These are phyloP conservation scores for Microplitis mediator DNA, from an alignment of 1,140 invertebrate species.

Conservation along the genomic window DNA sequence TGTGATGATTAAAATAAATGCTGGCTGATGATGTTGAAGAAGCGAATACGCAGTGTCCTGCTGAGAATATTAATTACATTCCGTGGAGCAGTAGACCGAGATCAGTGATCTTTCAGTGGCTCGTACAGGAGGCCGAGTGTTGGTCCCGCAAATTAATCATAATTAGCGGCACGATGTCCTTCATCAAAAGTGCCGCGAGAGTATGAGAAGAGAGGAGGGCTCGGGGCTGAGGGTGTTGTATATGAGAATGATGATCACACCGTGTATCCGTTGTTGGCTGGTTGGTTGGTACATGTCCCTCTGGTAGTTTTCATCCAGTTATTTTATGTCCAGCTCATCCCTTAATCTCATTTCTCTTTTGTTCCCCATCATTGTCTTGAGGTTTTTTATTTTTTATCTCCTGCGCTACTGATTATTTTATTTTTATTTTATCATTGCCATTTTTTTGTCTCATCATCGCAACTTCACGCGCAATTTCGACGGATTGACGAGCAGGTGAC, in stretches of 20 bases:
- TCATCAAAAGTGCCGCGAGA: conserved; percentile 7
- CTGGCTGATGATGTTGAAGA: not conserved
- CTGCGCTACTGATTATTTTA: not conserved
- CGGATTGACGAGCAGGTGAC: conserved; percentile 11
- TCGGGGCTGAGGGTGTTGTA: too few relatives aligned
- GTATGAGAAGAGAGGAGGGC: not conserved
- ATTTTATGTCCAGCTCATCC: too few relatives aligned
- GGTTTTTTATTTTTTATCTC: not conserved
- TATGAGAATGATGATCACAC: too few relatives aligned
- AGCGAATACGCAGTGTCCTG: conserved; percentile 22
- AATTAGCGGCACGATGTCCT: conserved; percentile 27
- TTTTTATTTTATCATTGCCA: not conserved
- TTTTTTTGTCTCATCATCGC: not conserved
- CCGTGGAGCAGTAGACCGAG: not conserved
- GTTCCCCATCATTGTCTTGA: not conserved
- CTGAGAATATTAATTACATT: conserved; percentile 39
- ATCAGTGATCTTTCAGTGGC: not conserved
- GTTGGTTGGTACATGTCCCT: too few relatives aligned
- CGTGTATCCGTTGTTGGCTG: not conserved
- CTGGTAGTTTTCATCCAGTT: too few relatives aligned
- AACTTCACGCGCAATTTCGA: conserved; percentile 21
- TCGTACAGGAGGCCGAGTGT: not conserved
- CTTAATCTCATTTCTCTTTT: not conserved
- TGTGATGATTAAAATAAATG: not conserved
- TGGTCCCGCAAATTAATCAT: conserved; percentile 30